These are phyloP conservation scores for Trichomycterus rosablanca DNA, from an alignment of 2,113 vertebrate species.

Conservation along the genomic window DNA sequence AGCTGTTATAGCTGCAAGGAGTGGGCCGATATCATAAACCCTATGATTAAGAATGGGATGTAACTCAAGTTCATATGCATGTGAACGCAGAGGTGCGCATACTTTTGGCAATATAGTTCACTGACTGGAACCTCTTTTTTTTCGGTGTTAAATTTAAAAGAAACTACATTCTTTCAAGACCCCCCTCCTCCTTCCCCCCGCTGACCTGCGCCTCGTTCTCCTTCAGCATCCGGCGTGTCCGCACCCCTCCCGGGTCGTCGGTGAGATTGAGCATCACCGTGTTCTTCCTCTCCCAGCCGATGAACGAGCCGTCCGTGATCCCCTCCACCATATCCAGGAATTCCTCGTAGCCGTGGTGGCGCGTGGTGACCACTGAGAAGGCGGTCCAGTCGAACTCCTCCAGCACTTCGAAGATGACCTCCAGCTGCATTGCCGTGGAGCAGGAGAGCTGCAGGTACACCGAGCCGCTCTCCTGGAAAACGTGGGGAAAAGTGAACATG, in stretches of 20 bases:
- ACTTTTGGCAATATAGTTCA: no score
- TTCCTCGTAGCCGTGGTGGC: conserved; percentile 85
- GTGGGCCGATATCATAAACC: no score
- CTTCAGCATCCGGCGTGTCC: conserved; percentile 76
- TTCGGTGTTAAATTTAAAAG: neutral
- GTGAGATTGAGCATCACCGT: conserved; percentile 80
- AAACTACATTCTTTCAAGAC: neutral
- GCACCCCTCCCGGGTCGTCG: conserved; percentile 72
- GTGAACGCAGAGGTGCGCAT: no score
- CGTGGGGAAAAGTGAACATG: no score
- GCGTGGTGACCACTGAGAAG: conserved; percentile 86
- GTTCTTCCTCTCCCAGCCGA: conserved; percentile 89
- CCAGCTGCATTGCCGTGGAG: conserved; percentile 85
- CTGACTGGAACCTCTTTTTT: no score
- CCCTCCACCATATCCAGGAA: conserved; percentile 88
- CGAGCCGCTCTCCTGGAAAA: conserved; percentile 80
- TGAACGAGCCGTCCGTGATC: conserved; percentile 87
- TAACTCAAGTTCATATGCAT: no score
- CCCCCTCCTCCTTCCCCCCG: no score
- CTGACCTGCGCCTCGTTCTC: conserved; percentile 87
- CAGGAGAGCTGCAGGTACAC: conserved; percentile 92
- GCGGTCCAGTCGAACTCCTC: conserved; percentile 94
- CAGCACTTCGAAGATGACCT: conserved; percentile 90
- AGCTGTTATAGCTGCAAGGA: no score
- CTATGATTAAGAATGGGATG: no score